Evolutionary conservation across 2,113 vertebrate species (phyloP), one percentile per base, ranked within the genome.

Genomic region (Pteropus alecto): DNA sequence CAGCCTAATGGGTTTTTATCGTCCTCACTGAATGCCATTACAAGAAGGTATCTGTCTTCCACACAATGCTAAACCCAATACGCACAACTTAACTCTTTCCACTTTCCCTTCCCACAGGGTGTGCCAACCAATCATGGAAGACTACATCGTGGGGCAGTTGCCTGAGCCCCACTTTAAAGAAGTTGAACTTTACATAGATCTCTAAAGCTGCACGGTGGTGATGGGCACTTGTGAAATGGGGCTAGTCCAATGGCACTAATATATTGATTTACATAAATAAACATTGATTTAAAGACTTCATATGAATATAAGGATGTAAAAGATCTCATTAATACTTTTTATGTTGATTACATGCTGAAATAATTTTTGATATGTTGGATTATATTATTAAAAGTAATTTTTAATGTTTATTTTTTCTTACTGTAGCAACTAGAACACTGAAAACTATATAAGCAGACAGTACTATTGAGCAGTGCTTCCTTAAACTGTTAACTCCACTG

Each of bases 71-170:
- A 7, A 43, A 61, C 38, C 82, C 46, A 30, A 67, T 18, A 30
- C 6, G 22, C 8, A 70, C 5, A 92, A 35, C 35, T 41, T 11
- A 30, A 65, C 43, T 54, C 60, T 26, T 54, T 13, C 63, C 9
- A 48, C 21, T 30, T n/a, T 54, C 21, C 15, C 38, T 43, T 24
- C 12, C 46, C 26, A 30, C 12, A 38, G 48, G 56, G 4, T 30
- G 5, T 0, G 0, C 41, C 71, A 46, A 19, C 7, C 54, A 33
- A 22, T 74, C 76, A 16, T 0, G 0, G 5, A n/a, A 6, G 22
- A 43, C 28, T 1, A 30, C 41, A 48, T 24, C 28, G 5, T 0
- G 1, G 24, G 22, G 21, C 19, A 51, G 13, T 2, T 10, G 6
- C 35, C n/a, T 4, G 4, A 12, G 68, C 24, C 51, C 24, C 38